phyloP scores from a whole-genome alignment of 1,140 invertebrate species.

The Aphaenogaster ashmeadi region DNA sequence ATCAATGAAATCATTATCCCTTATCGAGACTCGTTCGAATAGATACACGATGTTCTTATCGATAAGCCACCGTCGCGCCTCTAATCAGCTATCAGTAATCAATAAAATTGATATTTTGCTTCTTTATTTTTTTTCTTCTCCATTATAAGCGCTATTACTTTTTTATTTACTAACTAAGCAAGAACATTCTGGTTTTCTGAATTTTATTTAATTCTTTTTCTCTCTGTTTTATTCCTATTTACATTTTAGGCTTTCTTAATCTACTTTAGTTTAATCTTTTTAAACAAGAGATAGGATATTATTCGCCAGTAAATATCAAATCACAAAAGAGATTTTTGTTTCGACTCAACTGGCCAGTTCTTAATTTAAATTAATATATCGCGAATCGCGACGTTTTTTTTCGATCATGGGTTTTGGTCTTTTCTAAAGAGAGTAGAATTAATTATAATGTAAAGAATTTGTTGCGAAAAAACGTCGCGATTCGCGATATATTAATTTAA shows the following conservation, averaged over 20 bases:
- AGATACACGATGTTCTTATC: slow-evolving; percentile 42
- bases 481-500: too few species aligned
- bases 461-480: too few species aligned
- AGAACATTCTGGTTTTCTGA: background rate
- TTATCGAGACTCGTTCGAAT: slow-evolving; percentile 49
- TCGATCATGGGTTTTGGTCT: too few species aligned
- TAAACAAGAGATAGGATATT: too few species aligned
- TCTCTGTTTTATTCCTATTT: background rate
- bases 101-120: slow-evolving; percentile 32
- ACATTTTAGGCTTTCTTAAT: background rate
- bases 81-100: slow-evolving; percentile 37
- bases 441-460: too few species aligned
- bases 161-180: background rate
- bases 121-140: slow-evolving; percentile 9
- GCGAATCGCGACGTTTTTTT: too few species aligned
- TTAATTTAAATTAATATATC: too few species aligned
- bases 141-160: background rate
- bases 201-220: background rate
- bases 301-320: too few species aligned
- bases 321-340: too few species aligned
- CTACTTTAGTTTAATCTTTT: background rate
- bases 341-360: too few species aligned
- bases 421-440: too few species aligned
- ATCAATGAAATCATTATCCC: slow-evolving; percentile 49
- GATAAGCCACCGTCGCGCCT: slow-evolving; percentile 24